Percentiles rank a stretch among this genome's conserved stretches.
phyloP scores from a whole-genome alignment of 2,797 vertebrate genomes.

The Pitangus sulphuratus region DNA sequence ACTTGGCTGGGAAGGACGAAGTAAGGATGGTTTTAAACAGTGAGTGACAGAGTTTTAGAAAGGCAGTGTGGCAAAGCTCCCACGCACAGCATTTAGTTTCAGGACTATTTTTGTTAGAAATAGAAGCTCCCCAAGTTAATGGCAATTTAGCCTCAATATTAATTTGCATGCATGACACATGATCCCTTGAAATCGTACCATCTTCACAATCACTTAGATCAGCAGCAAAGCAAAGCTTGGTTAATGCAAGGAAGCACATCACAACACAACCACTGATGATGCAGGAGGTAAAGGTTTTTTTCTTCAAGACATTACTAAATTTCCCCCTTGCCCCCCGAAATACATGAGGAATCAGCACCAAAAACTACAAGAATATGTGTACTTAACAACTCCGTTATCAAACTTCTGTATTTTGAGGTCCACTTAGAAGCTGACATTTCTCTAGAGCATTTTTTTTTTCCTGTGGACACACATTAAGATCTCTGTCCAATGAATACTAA shows the following conservation, averaged over 20 bases:
- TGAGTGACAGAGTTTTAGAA: neutral
- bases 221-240: slow-evolving; percentile 33
- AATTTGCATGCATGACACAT: slow-evolving; percentile 38
- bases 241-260: neutral
- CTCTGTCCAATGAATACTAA: neutral
- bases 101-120: slow-evolving; percentile 6
- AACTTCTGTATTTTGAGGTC: neutral
- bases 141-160: slow-evolving; percentile 31
- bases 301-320: neutral
- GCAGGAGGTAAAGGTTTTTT: neutral
- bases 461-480: neutral
- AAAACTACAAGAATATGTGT: neutral
- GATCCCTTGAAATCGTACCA: slow-evolving; percentile 44
- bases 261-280: neutral
- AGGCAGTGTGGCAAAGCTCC: slow-evolving; percentile 19
- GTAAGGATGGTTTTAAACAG: neutral
- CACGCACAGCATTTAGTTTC: neutral
- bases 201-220: slow-evolving; percentile 2
- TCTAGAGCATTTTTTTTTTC: slow-evolving; percentile 9
- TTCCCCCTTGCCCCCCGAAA: neutral
- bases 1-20: slow-evolving; percentile 36
- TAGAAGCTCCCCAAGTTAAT: neutral
- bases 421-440: slow-evolving; percentile 6
- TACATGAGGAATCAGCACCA: neutral
- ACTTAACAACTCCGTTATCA: neutral